These are phyloP conservation scores for Phoenoteleia sp. DNA, from an alignment of 2,888 invertebrate species.

Conservation along the genomic window DNA sequence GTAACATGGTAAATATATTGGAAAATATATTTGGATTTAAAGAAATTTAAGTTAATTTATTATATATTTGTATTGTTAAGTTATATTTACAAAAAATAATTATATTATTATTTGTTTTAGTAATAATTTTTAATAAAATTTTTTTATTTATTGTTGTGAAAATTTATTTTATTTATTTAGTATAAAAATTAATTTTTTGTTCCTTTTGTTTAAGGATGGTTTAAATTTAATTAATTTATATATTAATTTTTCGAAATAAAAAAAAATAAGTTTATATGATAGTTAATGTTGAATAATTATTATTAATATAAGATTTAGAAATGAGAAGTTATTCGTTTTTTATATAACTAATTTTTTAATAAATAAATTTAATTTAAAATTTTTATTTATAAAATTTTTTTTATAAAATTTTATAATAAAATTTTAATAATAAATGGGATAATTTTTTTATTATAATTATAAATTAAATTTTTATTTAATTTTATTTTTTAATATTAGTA, in stretches of 20 bases:
- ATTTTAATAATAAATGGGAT: slow-evolving; percentile 82
- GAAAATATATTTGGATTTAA: slow-evolving; percentile 57
- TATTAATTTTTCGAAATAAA: slow-evolving; percentile 74
- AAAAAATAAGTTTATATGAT: slow-evolving; percentile 88
- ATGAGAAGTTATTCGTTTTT: slow-evolving; percentile 90
- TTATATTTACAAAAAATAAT: slow-evolving; percentile 85
- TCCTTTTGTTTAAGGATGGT: slow-evolving; percentile 92
- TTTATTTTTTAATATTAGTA: slow-evolving; percentile 82
- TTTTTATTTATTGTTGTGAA: slow-evolving; percentile 68
- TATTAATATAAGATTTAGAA: slow-evolving; percentile 89
- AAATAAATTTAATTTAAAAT: slow-evolving; percentile 88
- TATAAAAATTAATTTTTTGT: slow-evolving; percentile 89
- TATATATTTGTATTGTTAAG: not conserved
- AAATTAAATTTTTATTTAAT: slow-evolving; percentile 83
- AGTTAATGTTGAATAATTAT: slow-evolving; percentile 88
- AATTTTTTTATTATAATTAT: slow-evolving; percentile 86
- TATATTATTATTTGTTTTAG: slow-evolving; percentile 83
- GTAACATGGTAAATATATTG: slow-evolving; percentile 78
- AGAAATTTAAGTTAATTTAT: slow-evolving; percentile 16
- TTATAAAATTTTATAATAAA: slow-evolving; percentile 28
- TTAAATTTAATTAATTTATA: slow-evolving; percentile 86
- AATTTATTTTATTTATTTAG: slow-evolving; percentile 67
- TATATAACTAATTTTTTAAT: slow-evolving; percentile 91
- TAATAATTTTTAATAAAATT: slow-evolving; percentile 87
- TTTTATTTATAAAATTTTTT: slow-evolving; percentile 81